Evolutionary conservation across 2,113 vertebrate genomes (phyloP), one percentile per base, ranked within the genome.

Genomic region (Oryzias celebensis): DNA sequence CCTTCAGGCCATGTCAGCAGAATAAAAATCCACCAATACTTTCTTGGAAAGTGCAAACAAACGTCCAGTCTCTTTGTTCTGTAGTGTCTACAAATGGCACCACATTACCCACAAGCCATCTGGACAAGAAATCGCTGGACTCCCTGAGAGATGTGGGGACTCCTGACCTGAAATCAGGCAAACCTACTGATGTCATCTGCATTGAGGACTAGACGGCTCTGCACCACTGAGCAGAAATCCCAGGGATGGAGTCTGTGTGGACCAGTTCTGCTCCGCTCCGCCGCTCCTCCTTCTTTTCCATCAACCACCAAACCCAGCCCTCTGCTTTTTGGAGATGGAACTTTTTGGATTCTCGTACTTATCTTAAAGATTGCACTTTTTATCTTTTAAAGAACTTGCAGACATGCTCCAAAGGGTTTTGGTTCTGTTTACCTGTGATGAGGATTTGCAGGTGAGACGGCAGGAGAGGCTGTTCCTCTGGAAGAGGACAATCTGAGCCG

Each of bases 31-130:
- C 44, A 58, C 24, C 14, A 28, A 28, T 6, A 28, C 22, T 16
- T 41, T 44, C 6, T 22, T 26, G 17, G 7, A 48, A 15, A 15
- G 3, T 50, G 47, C 16, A 7, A 47, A n/a, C 51, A 16, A 51
- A 58, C 22, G 3, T 54, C 0, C 43, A 10, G n/a, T 47, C 15
- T 63, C 13, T 62, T 18, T 17, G 45, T 49, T 23, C 68, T 31
- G 4, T 64, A 95, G 93, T 94, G 81, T 91, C 82, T n/a, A 77
- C 91, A 12, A 89, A 92, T 0, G 88, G 93, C 58, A 89, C 89
- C 2, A 90, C 90, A 1, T 70, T 74, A 47, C 89, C 89, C 14
- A 81, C 85, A 62, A 71, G 87, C 84, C 88, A 89, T 86, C 80
- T 91, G 71, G 93, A 93, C 83, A 94, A 88, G 84, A 92, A 91